Conservation (phyloP, 1,140 invertebrate genomes). For the Aplysia californica region DNA sequence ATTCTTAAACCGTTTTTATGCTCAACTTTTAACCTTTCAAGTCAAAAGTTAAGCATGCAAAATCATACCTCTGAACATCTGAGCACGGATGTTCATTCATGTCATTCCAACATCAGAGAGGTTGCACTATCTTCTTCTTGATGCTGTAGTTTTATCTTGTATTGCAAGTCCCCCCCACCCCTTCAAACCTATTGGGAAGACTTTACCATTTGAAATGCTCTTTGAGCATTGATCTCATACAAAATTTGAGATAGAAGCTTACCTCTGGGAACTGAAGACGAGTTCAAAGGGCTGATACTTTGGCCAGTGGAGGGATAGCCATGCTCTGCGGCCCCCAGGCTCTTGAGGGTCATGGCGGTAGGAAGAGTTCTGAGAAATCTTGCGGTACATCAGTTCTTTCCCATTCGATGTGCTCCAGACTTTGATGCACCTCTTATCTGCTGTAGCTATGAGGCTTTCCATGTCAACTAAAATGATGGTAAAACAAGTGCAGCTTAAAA, state of each 20-base stretch:
- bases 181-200: no score
- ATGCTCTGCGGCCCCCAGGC: constrained; percentile 35
- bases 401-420: constrained; percentile 53
- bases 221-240: not conserved
- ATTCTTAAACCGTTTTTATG: no score
- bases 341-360: constrained; percentile 36
- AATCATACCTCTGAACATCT: no score
- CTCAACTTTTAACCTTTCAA: no score
- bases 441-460: constrained; percentile 53
- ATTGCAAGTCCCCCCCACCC: no score
- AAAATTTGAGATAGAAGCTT: not conserved
- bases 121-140: no score
- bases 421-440: constrained; percentile 52
- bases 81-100: no score
- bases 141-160: no score
- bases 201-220: no score
- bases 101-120: no score
- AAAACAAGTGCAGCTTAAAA: no score
- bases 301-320: constrained; percentile 73
- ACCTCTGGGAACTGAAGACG: constrained; percentile 49
- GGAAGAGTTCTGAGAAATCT: constrained; percentile 41
- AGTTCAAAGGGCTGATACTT: constrained; percentile 41
- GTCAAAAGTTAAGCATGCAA: no score
- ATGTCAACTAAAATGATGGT: not conserved
- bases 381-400: constrained; percentile 37